Evolutionary conservation across 2,797 vertebrate species (phyloP), one percentile per base, ranked within the genome.

Genomic region (Acropternis orthonyx): DNA sequence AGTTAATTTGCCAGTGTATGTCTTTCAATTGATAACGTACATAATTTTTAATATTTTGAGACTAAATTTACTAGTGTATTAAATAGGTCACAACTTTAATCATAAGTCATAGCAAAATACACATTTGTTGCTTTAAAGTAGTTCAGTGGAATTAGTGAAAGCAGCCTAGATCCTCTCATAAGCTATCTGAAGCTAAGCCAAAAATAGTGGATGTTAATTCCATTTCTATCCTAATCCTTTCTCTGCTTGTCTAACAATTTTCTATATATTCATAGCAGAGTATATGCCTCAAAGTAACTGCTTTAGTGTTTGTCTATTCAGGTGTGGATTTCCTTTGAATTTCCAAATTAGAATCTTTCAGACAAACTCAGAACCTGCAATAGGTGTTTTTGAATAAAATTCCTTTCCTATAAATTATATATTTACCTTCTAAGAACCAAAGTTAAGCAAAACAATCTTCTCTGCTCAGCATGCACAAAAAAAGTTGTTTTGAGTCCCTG

Each of bases 131-230:
- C 86, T 97, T 96, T 95, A 97, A 97, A 96, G 96, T 89, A 95
- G 93, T 97, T 95, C 93, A 94, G 82, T 88, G 96, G 95, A 97
- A 97, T 97, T 98, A 97, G 92, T 96, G 95, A 97, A 97, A 97
- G 92, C 95, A 92, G 95, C 74, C 96, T 96, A 96, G 95, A 97
- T 98, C 95, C 96, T 49, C 91, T 96, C 96, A 96, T 97, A 95
- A 97, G 95, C 96, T 96, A 96, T 96, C 95, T 95, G 95, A 97
- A 97, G 97, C 97, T 97, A 96, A 97, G 95, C 96, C 97, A 97
- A 96, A 97, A 97, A 98, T 97, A 97, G 97, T 96, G 93, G 92
- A 96, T 96, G 97, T 95, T 97, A 97, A 97, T 97, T 97, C 97
- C 95, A 97, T 96, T 97, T 97, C 94, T 96, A 88, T 82, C 92